Evolutionary conservation across 2,888 invertebrate species (phyloP), one percentile per base, ranked within the genome.

Genomic region (Hirtodrosophila cameraria): DNA sequence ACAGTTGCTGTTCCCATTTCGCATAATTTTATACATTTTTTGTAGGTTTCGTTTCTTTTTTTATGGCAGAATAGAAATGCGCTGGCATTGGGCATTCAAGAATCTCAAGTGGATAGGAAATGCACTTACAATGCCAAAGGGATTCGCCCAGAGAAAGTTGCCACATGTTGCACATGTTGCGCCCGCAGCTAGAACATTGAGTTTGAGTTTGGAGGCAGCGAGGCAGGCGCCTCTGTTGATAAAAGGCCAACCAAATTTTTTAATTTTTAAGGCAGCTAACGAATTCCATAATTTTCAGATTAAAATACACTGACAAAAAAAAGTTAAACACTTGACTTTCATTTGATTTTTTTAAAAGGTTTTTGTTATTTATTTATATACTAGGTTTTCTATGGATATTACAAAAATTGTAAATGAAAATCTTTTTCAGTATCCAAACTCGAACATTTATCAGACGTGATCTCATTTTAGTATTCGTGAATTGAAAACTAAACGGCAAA

Each of bases 261-360:
- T 41, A 45, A 59, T 64, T 54, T 25, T 30, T 31, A 30, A 41
- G 16, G 45, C 41, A 45, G 28, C 35, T 43, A 46, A 11, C 27
- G 43, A 71, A 63, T 74, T 74, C 76, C 74, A 74, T 74, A 75
- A 75, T 42, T 49, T 38, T n/a, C 5, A 38, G 36, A n/a, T n/a
- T n/a, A n/a, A n/a, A n/a, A n/a, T n/a, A n/a, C n/a, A n/a, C 49
- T 57, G 49, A 53, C 55, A 49, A 72, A 59, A 65, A 48, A 5
- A 20, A 23, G n/a, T n/a, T n/a, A n/a, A n/a, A n/a, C n/a, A n/a
- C n/a, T n/a, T n/a, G n/a, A n/a, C n/a, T n/a, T n/a, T n/a, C n/a
- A n/a, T n/a, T n/a, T n/a, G n/a, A n/a, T n/a, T n/a, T n/a, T n/a
- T n/a, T n/a, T n/a, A n/a, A n/a, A n/a, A n/a, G n/a, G n/a, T n/a